A percentile compares a stretch with the other conserved stretches of the same genome.
Conservation (phyloP, 64 coral and sea anemone species). For the Porites australiensis region DNA sequence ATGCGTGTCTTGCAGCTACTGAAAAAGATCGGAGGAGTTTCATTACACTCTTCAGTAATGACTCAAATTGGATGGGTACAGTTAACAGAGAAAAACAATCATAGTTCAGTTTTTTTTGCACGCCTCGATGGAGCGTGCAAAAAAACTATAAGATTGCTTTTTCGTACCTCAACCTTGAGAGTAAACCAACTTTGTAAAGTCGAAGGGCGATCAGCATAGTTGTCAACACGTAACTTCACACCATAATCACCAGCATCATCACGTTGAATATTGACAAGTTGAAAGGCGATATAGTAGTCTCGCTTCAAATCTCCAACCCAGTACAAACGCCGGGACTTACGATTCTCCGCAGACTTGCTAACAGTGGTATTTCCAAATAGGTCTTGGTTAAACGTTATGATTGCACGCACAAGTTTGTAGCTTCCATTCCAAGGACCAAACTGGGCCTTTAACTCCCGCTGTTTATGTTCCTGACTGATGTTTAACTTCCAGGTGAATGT, state of each 20-base stretch:
- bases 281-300: neutral
- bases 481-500: constrained; percentile 14
- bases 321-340: neutral
- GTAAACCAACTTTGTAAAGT: neutral
- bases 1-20: no score
- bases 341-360: neutral
- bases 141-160: neutral
- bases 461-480: neutral
- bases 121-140: no score
- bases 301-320: constrained; percentile 5
- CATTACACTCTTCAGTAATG: no score
- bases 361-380: no score
- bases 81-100: no score
- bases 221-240: neutral
- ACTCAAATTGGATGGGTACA: no score
- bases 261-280: neutral
- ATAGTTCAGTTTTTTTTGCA: no score
- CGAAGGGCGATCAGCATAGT: neutral
- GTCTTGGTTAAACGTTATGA: neutral
- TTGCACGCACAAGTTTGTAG: neutral
- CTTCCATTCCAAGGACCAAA: constrained; percentile 10
- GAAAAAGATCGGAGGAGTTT: no score
- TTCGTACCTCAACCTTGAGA: neutral
- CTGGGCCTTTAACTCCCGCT: neutral
- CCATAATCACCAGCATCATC: neutral